A percentile compares a stretch with the other conserved stretches of the same genome.
phyloP scores from a whole-genome alignment of 2,888 invertebrate species.

The Pachliopta kotzebuea region DNA sequence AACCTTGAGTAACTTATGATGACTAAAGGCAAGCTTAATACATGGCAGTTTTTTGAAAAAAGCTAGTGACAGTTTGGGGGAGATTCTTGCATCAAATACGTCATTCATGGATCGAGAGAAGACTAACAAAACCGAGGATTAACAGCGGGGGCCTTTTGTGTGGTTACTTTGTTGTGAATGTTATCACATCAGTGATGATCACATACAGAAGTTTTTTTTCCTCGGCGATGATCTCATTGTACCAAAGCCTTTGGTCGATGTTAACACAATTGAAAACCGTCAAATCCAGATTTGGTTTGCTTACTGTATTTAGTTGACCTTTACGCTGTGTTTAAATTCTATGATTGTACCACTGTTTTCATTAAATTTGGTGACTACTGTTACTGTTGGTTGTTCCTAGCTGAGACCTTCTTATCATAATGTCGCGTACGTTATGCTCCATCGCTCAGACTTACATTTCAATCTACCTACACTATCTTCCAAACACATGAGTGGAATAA shows the following conservation, averaged over 20 bases:
- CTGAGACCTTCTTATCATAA: too few species aligned
- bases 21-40: too few species aligned
- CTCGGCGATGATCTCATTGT: constrained; percentile 6
- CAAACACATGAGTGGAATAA: not conserved
- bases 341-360: not conserved
- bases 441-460: not conserved
- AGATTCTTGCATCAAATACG: not conserved
- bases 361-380: too few species aligned
- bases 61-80: not conserved
- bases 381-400: too few species aligned
- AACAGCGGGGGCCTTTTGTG: not conserved
- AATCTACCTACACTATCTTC: not conserved
- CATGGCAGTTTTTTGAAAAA: too few species aligned
- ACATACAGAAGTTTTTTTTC: not conserved
- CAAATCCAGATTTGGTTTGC: constrained; percentile 6
- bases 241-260: constrained; percentile 6
- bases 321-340: constrained; percentile 34
- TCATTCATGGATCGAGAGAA: not conserved
- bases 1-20: too few species aligned
- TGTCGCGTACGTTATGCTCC: too few species aligned
- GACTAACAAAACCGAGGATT: not conserved
- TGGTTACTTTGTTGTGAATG: not conserved
- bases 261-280: constrained; percentile 17
- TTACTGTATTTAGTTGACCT: constrained; percentile 48
- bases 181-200: not conserved